Evolutionary conservation across 1,140 invertebrate genomes (phyloP).

Genomic region (Matsumurasca onukii): DNA sequence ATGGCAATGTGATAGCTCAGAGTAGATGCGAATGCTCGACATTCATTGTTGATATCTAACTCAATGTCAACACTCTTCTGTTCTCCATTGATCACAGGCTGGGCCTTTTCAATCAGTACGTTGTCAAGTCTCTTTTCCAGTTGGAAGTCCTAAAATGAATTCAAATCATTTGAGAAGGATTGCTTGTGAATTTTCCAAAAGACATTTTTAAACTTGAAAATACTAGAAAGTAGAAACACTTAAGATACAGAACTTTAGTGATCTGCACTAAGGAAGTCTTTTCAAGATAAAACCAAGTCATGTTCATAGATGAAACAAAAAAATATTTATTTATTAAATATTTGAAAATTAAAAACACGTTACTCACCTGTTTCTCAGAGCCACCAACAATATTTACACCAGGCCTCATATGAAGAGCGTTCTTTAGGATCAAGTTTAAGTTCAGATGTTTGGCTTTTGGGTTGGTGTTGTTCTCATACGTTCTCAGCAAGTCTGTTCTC

Average conservation of each 20-base stretch:
- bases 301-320: too few species aligned
- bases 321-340: too few species aligned
- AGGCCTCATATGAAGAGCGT: constrained; percentile 86
- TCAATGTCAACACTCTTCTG: constrained; percentile 68
- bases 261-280: too few species aligned
- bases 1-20: constrained; percentile 92
- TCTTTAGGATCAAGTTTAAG: constrained; percentile 82
- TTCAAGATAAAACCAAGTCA: too few species aligned
- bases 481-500: constrained; percentile 83
- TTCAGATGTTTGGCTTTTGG: constrained; percentile 85
- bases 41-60: constrained; percentile 88
- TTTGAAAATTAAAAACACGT: too few species aligned
- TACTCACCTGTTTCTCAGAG: constrained; percentile 64
- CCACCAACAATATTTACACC: constrained; percentile 91
- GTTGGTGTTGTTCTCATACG: constrained; percentile 57
- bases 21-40: constrained; percentile 89
- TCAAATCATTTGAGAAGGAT: too few species aligned
- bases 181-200: too few species aligned
- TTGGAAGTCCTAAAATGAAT: constrained; percentile 83
- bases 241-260: too few species aligned
- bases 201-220: too few species aligned
- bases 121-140: constrained; percentile 89
- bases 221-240: too few species aligned
- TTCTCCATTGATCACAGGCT: constrained; percentile 72
- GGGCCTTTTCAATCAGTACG: constrained; percentile 72